Percentiles rank a stretch among this genome's conserved stretches.
phyloP scores from a whole-genome alignment of 2,888 invertebrate genomes.

The Silvanus unidentatus region DNA sequence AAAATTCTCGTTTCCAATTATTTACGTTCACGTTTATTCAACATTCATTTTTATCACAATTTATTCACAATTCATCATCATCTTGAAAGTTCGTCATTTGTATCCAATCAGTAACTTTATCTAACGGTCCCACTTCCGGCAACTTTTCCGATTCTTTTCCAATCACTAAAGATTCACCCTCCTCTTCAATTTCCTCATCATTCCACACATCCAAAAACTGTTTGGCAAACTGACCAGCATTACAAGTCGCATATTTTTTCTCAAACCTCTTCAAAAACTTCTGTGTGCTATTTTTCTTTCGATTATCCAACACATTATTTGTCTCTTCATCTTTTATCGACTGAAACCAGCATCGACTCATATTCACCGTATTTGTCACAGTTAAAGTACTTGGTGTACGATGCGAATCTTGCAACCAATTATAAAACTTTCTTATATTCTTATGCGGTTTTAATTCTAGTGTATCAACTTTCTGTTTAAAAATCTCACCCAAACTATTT shows the following conservation, averaged over 20 bases:
- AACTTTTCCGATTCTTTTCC: conserved; percentile 12
- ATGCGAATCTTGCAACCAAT: no score
- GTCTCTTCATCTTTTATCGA: conserved; percentile 10
- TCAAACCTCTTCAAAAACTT: conserved; percentile 18
- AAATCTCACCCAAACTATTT: conserved; percentile 28
- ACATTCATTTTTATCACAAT: no score
- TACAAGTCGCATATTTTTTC: conserved; percentile 15
- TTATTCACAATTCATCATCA: no score
- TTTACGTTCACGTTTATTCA: no score
- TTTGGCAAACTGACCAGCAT: conserved; percentile 24
- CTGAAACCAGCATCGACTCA: conserved; percentile 17
- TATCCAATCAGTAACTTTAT: conserved; percentile 31
- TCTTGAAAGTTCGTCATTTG: conserved; percentile 20
- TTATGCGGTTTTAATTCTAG: no score
- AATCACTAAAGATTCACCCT: conserved; percentile 16
- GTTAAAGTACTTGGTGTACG: conserved; percentile 1
- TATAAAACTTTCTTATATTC: no score
- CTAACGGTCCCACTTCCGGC: conserved; percentile 23
- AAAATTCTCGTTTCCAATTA: no score
- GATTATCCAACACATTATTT: background rate
- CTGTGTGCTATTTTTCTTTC: conserved; percentile 8
- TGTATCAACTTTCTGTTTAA: conserved; percentile 17
- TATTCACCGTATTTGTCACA: conserved; percentile 20
- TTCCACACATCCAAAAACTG: conserved; percentile 29
- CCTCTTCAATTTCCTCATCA: conserved; percentile 21